These are phyloP conservation scores for Istiophorus platypterus DNA, from an alignment of 2,113 vertebrate genomes.

Conservation along the genomic window DNA sequence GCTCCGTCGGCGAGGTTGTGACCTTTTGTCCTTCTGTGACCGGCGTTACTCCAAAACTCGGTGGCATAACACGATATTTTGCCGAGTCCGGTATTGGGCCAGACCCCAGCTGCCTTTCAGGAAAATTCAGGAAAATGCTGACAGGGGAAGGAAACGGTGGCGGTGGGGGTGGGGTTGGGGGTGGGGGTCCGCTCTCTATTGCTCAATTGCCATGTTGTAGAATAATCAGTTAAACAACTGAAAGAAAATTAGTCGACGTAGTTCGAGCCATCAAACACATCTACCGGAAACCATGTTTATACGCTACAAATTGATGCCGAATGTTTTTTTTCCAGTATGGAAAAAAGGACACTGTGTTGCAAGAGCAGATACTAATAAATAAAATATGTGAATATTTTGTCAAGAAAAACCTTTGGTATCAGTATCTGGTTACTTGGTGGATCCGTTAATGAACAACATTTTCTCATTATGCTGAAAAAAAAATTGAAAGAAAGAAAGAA, in stretches of 20 bases:
- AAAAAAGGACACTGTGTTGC: neutral
- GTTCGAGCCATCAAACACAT: too few species aligned
- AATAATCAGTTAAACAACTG: neutral
- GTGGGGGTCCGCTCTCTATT: too few species aligned
- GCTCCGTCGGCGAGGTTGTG: neutral
- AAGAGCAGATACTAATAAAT: neutral
- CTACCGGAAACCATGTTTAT: too few species aligned
- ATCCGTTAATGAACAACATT: neutral
- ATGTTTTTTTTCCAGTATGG: neutral
- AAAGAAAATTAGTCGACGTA: too few species aligned
- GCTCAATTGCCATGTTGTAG: neutral
- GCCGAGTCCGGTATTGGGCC: neutral
- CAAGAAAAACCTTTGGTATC: neutral
- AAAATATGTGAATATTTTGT: neutral
- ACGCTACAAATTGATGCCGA: neutral
- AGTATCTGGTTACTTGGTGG: neutral
- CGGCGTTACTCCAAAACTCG: neutral
- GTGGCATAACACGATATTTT: neutral
- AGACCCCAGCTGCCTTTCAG: too few species aligned
- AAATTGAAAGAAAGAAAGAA: neutral
- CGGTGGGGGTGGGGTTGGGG: too few species aligned
- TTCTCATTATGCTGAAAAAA: neutral
- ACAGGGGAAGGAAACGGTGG: too few species aligned
- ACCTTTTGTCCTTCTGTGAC: constrained; percentile 4
- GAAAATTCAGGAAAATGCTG: neutral